These are phyloP conservation scores for Drosophila demipolita DNA, from an alignment of 2,888 invertebrate genomes.

Conservation along the genomic window DNA sequence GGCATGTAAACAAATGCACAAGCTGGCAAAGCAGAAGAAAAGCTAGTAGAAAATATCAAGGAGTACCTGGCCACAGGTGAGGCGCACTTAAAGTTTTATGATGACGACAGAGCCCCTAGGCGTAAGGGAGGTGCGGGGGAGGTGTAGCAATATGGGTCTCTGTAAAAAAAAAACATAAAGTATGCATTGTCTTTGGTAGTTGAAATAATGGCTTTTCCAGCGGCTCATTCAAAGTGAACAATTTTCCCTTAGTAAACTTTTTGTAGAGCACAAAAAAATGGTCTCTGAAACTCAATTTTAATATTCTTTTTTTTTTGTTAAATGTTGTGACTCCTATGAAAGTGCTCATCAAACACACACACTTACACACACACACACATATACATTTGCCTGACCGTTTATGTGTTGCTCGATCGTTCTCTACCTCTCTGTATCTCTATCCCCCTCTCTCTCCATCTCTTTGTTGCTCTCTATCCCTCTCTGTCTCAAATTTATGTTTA, in stretches of 20 bases:
- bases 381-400: conserved; percentile 35
- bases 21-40: conserved; percentile 1
- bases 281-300: conserved; percentile 29
- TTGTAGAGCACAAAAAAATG: conserved; percentile 4
- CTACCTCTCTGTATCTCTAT: conserved; percentile 3
- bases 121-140: neutral
- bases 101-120: conserved; percentile 47
- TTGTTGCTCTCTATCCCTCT: neutral
- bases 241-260: conserved; percentile 8
- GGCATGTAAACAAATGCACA: conserved; percentile 67
- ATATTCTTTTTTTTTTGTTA: conserved; percentile 19
- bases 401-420: conserved; percentile 31
- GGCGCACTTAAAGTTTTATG: conserved; percentile 73
- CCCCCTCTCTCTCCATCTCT: conserved; percentile 1
- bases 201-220: conserved; percentile 38
- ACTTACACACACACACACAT: conserved; percentile 16
- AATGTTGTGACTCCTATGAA: conserved; percentile 44
- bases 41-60: neutral
- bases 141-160: neutral
- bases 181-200: conserved; percentile 33
- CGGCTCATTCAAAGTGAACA: conserved; percentile 67
- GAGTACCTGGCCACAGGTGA: conserved; percentile 54
- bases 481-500: conserved; percentile 18
- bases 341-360: conserved; percentile 55
- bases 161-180: neutral